Conservation (phyloP, 2,113 vertebrate genomes). For the Gavialis gangeticus region DNA sequence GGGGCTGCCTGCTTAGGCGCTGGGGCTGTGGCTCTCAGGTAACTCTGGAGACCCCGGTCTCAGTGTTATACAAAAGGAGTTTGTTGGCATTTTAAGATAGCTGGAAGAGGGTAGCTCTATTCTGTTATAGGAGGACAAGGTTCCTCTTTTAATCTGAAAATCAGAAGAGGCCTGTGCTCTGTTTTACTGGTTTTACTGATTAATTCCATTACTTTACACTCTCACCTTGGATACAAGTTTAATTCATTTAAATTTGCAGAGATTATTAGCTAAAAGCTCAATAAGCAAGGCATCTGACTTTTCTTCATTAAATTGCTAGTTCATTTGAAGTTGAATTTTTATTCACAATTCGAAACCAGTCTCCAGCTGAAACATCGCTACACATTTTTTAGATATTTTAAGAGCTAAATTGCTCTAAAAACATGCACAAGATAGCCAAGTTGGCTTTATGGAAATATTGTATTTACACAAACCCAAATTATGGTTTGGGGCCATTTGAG, state of each 20-base stretch:
- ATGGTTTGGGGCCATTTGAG: neutral
- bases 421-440: rapidly evolving
- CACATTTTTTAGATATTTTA: rapidly evolving
- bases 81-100: neutral
- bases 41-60: neutral
- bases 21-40: too few species aligned
- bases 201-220: neutral
- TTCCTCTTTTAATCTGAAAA: neutral
- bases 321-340: neutral
- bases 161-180: neutral
- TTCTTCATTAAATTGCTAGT: neutral
- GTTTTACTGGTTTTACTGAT: neutral
- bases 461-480: neutral
- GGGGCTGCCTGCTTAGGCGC: too few species aligned
- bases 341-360: neutral
- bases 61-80: neutral
- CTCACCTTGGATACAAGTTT: neutral
- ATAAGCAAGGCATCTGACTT: neutral
- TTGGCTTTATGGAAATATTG: neutral
- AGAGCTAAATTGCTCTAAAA: neutral
- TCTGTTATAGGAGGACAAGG: neutral
- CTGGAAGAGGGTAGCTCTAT: neutral
- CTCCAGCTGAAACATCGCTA: neutral
- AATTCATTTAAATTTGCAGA: neutral
- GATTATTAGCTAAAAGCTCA: neutral